phyloP scores from a whole-genome alignment of 2,797 vertebrate species.

The Euthynnus affinis region DNA sequence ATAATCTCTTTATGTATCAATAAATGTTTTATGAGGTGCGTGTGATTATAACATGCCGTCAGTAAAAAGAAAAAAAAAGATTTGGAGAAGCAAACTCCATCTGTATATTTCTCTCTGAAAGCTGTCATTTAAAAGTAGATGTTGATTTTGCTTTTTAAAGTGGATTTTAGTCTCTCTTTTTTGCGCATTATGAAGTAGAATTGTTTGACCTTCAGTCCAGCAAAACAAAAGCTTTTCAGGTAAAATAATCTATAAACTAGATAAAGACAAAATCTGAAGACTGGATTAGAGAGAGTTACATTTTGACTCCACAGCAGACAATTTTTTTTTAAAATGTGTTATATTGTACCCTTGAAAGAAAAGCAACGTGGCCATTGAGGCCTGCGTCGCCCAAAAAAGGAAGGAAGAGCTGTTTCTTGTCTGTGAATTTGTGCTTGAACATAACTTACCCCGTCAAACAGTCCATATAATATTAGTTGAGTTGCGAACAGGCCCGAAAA shows the following conservation, averaged over 20 bases:
- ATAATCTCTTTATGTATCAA: slow-evolving; percentile 98
- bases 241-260: neutral
- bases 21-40: slow-evolving; percentile 99
- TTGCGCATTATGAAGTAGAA: neutral
- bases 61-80: slow-evolving; percentile 91
- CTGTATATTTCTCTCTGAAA: slow-evolving; percentile 60
- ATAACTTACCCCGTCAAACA: slow-evolving; percentile 4
- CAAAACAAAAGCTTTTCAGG: neutral
- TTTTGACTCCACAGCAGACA: neutral
- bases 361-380: slow-evolving; percentile 16
- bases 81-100: slow-evolving; percentile 66
- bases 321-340: neutral
- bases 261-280: neutral
- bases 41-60: slow-evolving; percentile 96
- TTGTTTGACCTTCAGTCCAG: slow-evolving; percentile 6
- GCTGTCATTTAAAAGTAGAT: slow-evolving; percentile 6
- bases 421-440: slow-evolving; percentile 57
- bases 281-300: neutral
- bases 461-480: slow-evolving; percentile 2
- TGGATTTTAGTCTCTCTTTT: neutral
- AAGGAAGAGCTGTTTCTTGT: slow-evolving; percentile 20
- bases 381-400: slow-evolving; percentile 17
- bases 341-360: neutral
- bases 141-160: neutral
- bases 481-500: slow-evolving; percentile 31